Evolutionary conservation across 2,113 vertebrate genomes (phyloP), one percentile per base, ranked within the genome.

Genomic region (Hyperopisus bebe): DNA sequence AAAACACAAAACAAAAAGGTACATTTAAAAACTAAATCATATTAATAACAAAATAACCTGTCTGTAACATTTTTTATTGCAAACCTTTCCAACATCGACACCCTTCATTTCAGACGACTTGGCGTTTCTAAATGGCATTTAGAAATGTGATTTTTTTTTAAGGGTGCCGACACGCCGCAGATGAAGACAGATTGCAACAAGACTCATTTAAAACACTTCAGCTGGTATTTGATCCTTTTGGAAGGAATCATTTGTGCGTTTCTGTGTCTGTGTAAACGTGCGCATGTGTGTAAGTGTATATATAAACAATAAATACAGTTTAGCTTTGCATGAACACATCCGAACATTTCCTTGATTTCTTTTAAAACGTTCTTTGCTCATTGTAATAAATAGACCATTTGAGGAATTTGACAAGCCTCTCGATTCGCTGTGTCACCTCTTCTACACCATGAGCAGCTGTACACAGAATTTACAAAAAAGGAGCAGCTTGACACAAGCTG

Each of bases 401-500:
- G 90, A 85, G 31, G 74, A 77, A 39, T 48, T 31, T n/a, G 15
- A 62, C 9, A 47, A 48, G 47, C 55, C 13, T 13, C 47, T 47
- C 66, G 19, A 51, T 21, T 39, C 35, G 46, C 47, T 31, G 24
- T 77, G 35, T 21, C 31, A n/a, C 31, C 46, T 82, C 11, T 88
- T 66, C 74, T 85, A 83, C 42, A 88, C 84, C 46, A n/a, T 86
- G 74, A 91, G 53, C n/a, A 58, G 66, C 95, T 96, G 95, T 97
- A 92, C 96, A 97, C 96, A 96, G 94, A 96, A 97, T 97, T 95
- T 96, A 97, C 96, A 97, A 62, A 46, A 24, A 42, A 31, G 47
- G 44, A 91, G 92, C 96, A 97, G 97, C 97, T 98, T 97, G 97
- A 98, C 96, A 98, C 97, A 98, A 98, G 97, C 97, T 94, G 95